Evolutionary conservation across 2,888 invertebrate genomes (phyloP).

Genomic region (Trachelus tabidus): DNA sequence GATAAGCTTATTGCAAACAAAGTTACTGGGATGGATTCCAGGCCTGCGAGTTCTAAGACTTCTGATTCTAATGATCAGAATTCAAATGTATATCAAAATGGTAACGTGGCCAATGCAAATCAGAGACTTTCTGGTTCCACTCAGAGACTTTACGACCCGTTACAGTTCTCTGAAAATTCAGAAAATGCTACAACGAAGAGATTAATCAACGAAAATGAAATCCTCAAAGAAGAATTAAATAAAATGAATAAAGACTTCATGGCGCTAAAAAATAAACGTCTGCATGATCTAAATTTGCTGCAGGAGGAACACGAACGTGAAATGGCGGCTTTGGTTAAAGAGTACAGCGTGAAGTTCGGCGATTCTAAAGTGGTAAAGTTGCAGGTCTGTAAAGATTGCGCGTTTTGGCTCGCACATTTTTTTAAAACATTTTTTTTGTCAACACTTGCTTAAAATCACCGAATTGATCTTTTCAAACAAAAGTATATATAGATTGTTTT

Average conservation of each 20-base stretch:
- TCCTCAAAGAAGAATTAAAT: slow-evolving; percentile 75
- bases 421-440: slow-evolving; percentile 14
- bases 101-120: slow-evolving; percentile 41
- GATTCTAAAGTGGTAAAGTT: slow-evolving; percentile 62
- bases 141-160: slow-evolving; percentile 61
- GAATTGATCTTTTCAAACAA: slow-evolving; percentile 6
- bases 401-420: slow-evolving; percentile 2
- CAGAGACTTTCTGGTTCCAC: slow-evolving; percentile 49
- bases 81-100: slow-evolving; percentile 59
- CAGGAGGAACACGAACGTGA: slow-evolving; percentile 66
- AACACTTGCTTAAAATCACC: background rate
- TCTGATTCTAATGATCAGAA: slow-evolving; percentile 60
- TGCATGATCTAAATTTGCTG: slow-evolving; percentile 80
- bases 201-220: slow-evolving; percentile 69
- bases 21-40: slow-evolving; percentile 39
- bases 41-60: slow-evolving; percentile 56
- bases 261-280: slow-evolving; percentile 79
- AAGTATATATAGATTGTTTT: slow-evolving; percentile 2
- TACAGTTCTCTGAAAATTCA: slow-evolving; percentile 58
- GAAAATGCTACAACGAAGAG: slow-evolving; percentile 68
- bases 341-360: slow-evolving; percentile 58
- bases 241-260: slow-evolving; percentile 82
- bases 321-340: slow-evolving; percentile 62
- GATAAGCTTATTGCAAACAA: slow-evolving; percentile 36
- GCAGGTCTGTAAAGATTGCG: slow-evolving; percentile 44